Conservation (phyloP, 1,140 invertebrate species). For the Brachionus angularis region DNA sequence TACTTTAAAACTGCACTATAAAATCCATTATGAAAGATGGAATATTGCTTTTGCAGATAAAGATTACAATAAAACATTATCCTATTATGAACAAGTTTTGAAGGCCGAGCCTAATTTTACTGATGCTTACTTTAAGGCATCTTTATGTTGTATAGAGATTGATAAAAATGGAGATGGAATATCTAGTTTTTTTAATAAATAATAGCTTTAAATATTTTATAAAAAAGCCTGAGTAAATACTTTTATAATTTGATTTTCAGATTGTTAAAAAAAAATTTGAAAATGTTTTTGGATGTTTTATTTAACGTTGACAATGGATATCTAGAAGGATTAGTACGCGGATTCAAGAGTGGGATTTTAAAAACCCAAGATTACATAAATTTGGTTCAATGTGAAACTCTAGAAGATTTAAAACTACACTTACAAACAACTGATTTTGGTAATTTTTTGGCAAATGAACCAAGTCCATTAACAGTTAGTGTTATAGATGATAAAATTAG, state of each 20-base stretch:
- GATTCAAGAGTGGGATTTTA: constrained; percentile 96
- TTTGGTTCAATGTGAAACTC: constrained; percentile 96
- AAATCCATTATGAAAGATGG: too few relatives aligned
- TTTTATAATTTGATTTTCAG: background rate
- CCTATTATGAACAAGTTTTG: too few relatives aligned
- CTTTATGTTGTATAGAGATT: too few relatives aligned
- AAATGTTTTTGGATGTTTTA: constrained; percentile 70
- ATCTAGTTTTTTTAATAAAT: too few relatives aligned
- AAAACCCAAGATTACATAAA: constrained; percentile 96
- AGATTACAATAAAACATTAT: too few relatives aligned
- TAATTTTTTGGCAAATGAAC: constrained; percentile 95
- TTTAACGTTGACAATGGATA: constrained; percentile 99
- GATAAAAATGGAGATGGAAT: too few relatives aligned
- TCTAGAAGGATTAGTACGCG: constrained; percentile 91
- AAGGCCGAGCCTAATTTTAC: too few relatives aligned
- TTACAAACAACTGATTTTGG: constrained; percentile 98
- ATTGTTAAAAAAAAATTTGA: background rate
- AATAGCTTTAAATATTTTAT: background rate
- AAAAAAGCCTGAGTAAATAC: background rate
- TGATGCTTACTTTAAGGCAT: too few relatives aligned
- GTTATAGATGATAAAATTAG: constrained; percentile 96
- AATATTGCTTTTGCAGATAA: too few relatives aligned
- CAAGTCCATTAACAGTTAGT: constrained; percentile 89
- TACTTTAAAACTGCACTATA: too few relatives aligned
- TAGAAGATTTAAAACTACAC: constrained; percentile 98